Evolutionary conservation across 2,888 invertebrate species (phyloP).

Genomic region (Girardia tigrina): DNA sequence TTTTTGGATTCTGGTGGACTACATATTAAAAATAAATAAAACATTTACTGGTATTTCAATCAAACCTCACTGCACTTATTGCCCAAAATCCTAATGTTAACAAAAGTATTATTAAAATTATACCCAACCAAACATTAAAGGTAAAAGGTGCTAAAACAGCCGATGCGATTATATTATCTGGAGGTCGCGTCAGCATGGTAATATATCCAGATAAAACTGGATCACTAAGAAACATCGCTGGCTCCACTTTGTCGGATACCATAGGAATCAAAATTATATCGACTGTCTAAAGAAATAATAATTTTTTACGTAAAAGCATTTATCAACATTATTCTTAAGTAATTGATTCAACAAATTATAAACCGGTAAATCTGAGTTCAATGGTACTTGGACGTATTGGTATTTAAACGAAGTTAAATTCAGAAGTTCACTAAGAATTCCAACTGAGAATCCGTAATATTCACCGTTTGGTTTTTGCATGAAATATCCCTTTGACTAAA

Average conservation of each 20-base stretch:
- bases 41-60: too few relatives aligned
- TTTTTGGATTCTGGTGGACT: background rate
- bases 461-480: background rate
- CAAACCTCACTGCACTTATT: background rate
- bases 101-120: background rate
- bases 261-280: conserved; percentile 1
- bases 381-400: background rate
- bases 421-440: background rate
- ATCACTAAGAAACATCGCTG: background rate
- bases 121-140: background rate
- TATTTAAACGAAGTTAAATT: background rate
- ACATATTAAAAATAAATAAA: too few relatives aligned
- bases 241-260: background rate
- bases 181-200: background rate
- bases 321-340: background rate
- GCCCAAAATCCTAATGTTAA: conserved; percentile 3
- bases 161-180: background rate
- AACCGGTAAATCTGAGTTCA: background rate
- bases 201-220: background rate
- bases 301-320: background rate
- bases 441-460: background rate
- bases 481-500: background rate
- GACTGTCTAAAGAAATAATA: background rate
- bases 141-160: background rate
- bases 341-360: background rate